These are phyloP conservation scores for Saxicola maurus DNA, from an alignment of 2,797 vertebrate genomes.

Conservation along the genomic window DNA sequence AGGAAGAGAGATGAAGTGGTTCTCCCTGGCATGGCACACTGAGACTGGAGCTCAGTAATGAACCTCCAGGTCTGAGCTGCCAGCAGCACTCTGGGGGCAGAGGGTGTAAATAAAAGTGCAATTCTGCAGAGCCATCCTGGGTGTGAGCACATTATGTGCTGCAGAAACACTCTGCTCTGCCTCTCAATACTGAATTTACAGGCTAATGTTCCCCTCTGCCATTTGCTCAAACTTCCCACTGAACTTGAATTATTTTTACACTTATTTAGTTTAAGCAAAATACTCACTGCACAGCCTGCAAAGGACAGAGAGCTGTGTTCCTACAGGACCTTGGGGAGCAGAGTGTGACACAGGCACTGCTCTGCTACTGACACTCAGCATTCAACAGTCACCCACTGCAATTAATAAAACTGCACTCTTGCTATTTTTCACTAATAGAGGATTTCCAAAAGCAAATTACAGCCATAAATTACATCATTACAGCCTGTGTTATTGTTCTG, in stretches of 20 bases:
- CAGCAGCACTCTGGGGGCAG: neutral
- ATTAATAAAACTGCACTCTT: constrained; percentile 15
- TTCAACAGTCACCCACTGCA: constrained; percentile 1
- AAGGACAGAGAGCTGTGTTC: neutral
- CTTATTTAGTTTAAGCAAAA: neutral
- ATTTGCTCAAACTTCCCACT: neutral
- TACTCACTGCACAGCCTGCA: neutral
- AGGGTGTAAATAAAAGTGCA: neutral
- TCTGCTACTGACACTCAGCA: neutral
- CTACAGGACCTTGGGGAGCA: neutral
- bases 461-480: constrained; percentile 57
- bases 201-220: neutral
- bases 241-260: neutral
- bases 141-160: neutral
- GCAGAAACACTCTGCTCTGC: neutral
- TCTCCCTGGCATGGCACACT: neutral
- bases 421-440: constrained; percentile 46
- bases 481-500: constrained; percentile 27
- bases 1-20: neutral
- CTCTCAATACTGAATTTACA: neutral
- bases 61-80: neutral
- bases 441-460: constrained; percentile 59
- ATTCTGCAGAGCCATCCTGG: neutral
- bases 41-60: neutral
- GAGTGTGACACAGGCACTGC: neutral